A percentile compares a stretch with the other conserved stretches of the same genome.
phyloP scores from a whole-genome alignment of 2,113 vertebrate species.

The Electrona antarctica region DNA sequence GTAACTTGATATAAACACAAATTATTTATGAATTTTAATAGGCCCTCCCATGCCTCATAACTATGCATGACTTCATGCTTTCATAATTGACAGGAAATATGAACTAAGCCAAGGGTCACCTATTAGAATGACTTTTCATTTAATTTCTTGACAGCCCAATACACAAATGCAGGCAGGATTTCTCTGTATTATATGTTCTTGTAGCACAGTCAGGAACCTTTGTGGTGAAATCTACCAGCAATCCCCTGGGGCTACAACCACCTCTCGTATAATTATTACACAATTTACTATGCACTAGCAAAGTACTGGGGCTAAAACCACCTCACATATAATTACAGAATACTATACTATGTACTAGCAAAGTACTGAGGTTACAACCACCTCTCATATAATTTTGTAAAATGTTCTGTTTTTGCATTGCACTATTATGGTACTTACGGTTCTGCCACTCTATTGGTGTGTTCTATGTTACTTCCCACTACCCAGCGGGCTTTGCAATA shows the following conservation, averaged over 20 bases:
- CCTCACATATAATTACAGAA: conserved; percentile 72
- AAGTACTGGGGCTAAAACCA: not conserved
- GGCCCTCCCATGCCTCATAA: conserved; percentile 93
- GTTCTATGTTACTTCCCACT: too few relatives aligned
- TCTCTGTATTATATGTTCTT: conserved; percentile 84
- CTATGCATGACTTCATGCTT: conserved; percentile 98
- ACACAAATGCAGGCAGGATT: conserved; percentile 85
- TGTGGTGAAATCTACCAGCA: conserved; percentile 62
- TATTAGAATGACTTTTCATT: conserved; percentile 99
- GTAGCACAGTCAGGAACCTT: conserved; percentile 76
- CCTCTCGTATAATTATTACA: conserved; percentile 74
- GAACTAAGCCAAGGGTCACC: conserved; percentile 96
- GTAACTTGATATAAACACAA: conserved; percentile 87
- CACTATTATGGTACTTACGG: conserved; percentile 2
- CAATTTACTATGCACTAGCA: conserved; percentile 43
- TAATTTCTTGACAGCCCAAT: conserved; percentile 95
- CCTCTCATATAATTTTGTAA: conserved; percentile 72
- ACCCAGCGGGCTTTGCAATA: too few relatives aligned
- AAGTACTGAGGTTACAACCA: not conserved
- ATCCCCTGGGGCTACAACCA: conserved; percentile 67
- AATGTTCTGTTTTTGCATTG: conserved; percentile 32
- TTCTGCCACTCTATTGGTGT: too few relatives aligned
- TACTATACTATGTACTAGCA: conserved; percentile 43
- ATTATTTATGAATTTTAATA: conserved; percentile 98
- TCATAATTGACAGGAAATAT: conserved; percentile 99